Percentiles rank a stretch among this genome's conserved stretches.
phyloP scores from a whole-genome alignment of 2,113 vertebrate species.

The Oncorhynchus gorbuscha region DNA sequence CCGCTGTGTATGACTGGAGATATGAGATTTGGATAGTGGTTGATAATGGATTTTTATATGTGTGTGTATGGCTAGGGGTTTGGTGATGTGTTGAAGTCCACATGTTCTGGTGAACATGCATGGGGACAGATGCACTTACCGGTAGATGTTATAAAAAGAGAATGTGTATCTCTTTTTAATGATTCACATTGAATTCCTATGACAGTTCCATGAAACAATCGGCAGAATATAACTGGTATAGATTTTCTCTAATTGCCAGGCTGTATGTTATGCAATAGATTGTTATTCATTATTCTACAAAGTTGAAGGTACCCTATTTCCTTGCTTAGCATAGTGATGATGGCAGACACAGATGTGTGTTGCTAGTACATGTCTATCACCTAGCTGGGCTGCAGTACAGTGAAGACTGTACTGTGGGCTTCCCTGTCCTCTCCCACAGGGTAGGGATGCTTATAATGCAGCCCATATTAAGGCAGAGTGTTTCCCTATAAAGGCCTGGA shows the following conservation, averaged over 20 bases:
- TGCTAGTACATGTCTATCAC: slow-evolving; percentile 67
- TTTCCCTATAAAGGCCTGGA: slow-evolving; percentile 64
- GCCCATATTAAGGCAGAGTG: slow-evolving; percentile 58
- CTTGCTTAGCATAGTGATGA: slow-evolving; percentile 58
- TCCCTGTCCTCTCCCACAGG: slow-evolving; percentile 51
- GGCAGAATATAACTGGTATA: slow-evolving; percentile 45
- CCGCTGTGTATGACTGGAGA: too few species aligned
- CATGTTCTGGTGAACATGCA: slow-evolving; percentile 24
- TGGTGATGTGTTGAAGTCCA: slow-evolving; percentile 21
- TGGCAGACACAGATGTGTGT: slow-evolving; percentile 58
- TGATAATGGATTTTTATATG: too few species aligned
- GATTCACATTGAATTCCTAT: slow-evolving; percentile 42
- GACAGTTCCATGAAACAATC: slow-evolving; percentile 51
- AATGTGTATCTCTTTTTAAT: slow-evolving; percentile 6
- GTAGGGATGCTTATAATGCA: slow-evolving; percentile 63
- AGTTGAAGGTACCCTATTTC: slow-evolving; percentile 53
- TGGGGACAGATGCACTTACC: not conserved
- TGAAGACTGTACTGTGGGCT: slow-evolving; percentile 40
- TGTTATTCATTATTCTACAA: not conserved
- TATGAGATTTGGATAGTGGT: too few species aligned
- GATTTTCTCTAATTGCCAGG: slow-evolving; percentile 34
- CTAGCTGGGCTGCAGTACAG: slow-evolving; percentile 36
- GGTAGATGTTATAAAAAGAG: slow-evolving; percentile 1
- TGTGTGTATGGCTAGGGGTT: slow-evolving; percentile 31
- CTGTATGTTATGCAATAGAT: slow-evolving; percentile 8